Evolutionary conservation across 2,888 invertebrate genomes (phyloP).

Genomic region (Rhabditophanes sp.): DNA sequence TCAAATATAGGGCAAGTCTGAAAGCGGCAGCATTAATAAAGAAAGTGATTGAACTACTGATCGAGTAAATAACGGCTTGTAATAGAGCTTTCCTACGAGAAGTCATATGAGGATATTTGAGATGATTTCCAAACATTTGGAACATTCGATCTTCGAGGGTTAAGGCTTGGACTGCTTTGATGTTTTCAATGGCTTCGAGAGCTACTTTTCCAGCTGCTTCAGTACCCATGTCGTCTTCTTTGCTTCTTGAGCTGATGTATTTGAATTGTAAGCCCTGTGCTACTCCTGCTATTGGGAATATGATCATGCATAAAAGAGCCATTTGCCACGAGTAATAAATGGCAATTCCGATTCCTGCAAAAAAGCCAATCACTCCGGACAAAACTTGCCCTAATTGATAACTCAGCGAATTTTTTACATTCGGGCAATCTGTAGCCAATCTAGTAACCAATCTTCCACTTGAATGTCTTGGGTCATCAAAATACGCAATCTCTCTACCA

Average conservation of each 20-base stretch:
- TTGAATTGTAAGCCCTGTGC: slow-evolving; percentile 46
- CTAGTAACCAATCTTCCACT: slow-evolving; percentile 46
- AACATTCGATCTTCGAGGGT: slow-evolving; percentile 45
- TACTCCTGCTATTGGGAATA: slow-evolving; percentile 45
- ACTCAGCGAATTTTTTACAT: slow-evolving; percentile 46
- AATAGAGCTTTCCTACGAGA: slow-evolving; percentile 15
- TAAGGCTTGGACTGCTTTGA: slow-evolving; percentile 47
- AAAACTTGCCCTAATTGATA: slow-evolving; percentile 45
- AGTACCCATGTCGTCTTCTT: slow-evolving; percentile 48
- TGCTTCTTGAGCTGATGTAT: slow-evolving; percentile 46
- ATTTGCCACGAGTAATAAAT: slow-evolving; percentile 48
- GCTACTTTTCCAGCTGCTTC: slow-evolving; percentile 49
- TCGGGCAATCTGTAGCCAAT: slow-evolving; percentile 47
- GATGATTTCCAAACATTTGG: slow-evolving; percentile 14
- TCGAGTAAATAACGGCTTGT: slow-evolving; percentile 33
- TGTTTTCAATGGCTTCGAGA: slow-evolving; percentile 47
- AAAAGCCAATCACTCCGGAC: slow-evolving; percentile 44
- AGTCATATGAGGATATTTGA: slow-evolving; percentile 19
- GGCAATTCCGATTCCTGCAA: slow-evolving; percentile 46
- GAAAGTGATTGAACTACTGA: slow-evolving; percentile 43
- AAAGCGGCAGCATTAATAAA: slow-evolving; percentile 46
- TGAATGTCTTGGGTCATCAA: slow-evolving; percentile 45
- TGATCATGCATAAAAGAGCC: slow-evolving; percentile 44
- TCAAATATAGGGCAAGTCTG: slow-evolving; percentile 45
- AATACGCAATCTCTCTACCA: slow-evolving; percentile 47